These are phyloP conservation scores for Cephus nigrinus DNA, from an alignment of 2,888 invertebrate genomes.

Conservation along the genomic window DNA sequence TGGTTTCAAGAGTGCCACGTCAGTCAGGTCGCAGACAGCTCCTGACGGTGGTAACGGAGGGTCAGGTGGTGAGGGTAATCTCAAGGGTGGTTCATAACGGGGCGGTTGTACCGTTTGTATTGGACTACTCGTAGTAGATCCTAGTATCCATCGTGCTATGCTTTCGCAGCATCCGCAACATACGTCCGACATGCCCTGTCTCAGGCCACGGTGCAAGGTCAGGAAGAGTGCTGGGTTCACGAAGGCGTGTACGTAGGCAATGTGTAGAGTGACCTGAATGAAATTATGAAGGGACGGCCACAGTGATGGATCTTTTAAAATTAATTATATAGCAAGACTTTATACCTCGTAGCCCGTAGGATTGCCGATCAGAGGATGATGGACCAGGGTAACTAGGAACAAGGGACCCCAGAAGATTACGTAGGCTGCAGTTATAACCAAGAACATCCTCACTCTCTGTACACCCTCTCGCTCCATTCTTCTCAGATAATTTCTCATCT, in stretches of 20 bases:
- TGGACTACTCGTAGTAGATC: conserved; percentile 48
- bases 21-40: conserved; percentile 53
- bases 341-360: conserved; percentile 80
- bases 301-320: neutral
- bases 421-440: conserved; percentile 86
- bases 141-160: conserved; percentile 72
- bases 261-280: conserved; percentile 84
- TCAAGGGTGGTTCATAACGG: conserved; percentile 52
- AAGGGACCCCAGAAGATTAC: conserved; percentile 92
- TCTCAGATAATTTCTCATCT: conserved; percentile 81
- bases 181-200: conserved; percentile 78
- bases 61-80: conserved; percentile 45
- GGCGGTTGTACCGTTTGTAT: conserved; percentile 39
- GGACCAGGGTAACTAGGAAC: conserved; percentile 85
- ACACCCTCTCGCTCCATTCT: conserved; percentile 85
- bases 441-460: conserved; percentile 85
- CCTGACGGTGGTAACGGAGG: conserved; percentile 32
- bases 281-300: neutral
- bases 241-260: conserved; percentile 88
- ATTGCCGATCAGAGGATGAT: conserved; percentile 79
- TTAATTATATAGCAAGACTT: neutral
- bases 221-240: conserved; percentile 86
- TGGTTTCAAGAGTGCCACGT: conserved; percentile 59
- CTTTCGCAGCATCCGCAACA: conserved; percentile 81
- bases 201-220: conserved; percentile 80